phyloP scores from a whole-genome alignment of 2,113 vertebrate species.

The Plestiodon gilberti region DNA sequence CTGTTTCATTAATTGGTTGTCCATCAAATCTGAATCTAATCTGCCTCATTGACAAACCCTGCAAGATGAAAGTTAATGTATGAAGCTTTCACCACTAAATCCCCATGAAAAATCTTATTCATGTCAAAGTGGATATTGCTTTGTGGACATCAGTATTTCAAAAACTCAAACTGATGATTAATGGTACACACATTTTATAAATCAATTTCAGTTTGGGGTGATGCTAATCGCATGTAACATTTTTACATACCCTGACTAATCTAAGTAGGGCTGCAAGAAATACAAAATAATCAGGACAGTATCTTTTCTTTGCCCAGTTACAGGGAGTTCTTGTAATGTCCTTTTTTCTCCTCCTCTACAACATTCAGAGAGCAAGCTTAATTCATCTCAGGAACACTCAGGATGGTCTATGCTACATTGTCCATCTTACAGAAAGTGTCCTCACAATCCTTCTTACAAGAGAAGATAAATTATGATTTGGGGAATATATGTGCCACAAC shows the following conservation, averaged over 20 bases:
- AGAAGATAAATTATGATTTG: background rate
- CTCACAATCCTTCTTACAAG: background rate
- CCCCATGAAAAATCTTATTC: background rate
- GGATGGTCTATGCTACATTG: background rate
- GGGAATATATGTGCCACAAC: background rate
- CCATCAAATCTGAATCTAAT: slow-evolving; percentile 95
- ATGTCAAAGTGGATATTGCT: background rate
- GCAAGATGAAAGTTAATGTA: slow-evolving; percentile 42
- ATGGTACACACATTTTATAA: background rate
- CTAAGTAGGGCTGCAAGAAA: background rate
- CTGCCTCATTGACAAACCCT: slow-evolving; percentile 92
- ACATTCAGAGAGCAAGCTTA: background rate
- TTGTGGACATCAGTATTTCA: fast-evolving
- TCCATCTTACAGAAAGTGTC: background rate
- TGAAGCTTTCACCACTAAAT: background rate
- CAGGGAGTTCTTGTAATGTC: background rate
- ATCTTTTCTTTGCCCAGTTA: background rate
- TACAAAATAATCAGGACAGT: background rate
- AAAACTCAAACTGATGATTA: background rate
- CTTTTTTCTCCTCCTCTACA: background rate
- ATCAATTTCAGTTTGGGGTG: too few species aligned
- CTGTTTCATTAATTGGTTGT: slow-evolving; percentile 90
- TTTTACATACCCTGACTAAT: background rate
- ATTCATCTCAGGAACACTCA: background rate
- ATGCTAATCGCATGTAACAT: background rate